These are phyloP conservation scores for Nephotettix cincticeps DNA, from an alignment of 1,140 invertebrate genomes.

Conservation along the genomic window DNA sequence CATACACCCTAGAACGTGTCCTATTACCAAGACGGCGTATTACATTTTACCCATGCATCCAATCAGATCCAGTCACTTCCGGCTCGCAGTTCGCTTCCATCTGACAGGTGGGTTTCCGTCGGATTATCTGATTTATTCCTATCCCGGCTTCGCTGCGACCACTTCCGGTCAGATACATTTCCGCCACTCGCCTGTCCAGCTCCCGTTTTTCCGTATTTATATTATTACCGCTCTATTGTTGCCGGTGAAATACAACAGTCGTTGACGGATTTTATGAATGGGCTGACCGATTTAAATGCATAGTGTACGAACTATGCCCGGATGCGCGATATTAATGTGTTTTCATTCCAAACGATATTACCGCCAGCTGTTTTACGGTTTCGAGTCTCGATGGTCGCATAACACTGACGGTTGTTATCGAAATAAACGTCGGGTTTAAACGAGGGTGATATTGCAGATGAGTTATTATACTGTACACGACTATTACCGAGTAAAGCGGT, in stretches of 20 bases:
- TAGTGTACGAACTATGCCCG: conserved; percentile 13
- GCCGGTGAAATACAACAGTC: conserved; percentile 1
- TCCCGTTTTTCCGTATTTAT: conserved; percentile 15
- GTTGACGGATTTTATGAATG: conserved; percentile 14
- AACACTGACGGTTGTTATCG: too few relatives aligned
- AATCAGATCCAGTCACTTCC: too few relatives aligned
- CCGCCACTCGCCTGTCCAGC: conserved; percentile 4
- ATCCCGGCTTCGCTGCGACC: not conserved
- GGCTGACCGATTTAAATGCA: conserved; percentile 6
- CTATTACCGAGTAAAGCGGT: too few relatives aligned
- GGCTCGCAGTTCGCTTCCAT: too few relatives aligned
- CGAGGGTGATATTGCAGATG: too few relatives aligned
- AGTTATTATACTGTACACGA: too few relatives aligned
- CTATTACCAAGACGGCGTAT: too few relatives aligned
- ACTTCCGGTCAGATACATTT: conserved; percentile 14
- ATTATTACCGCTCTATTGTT: conserved; percentile 17
- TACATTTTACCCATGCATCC: too few relatives aligned
- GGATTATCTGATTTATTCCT: not conserved
- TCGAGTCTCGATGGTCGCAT: too few relatives aligned
- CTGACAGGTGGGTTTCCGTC: conserved; percentile 13
- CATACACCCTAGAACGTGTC: too few relatives aligned
- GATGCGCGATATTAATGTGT: not conserved
- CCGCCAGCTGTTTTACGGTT: not conserved
- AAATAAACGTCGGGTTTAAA: too few relatives aligned
- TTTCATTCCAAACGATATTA: conserved; percentile 11